Percentiles rank a stretch among this genome's conserved stretches.
Conservation (phyloP, 2,797 vertebrate genomes). For the Champsocephalus gunnari region DNA sequence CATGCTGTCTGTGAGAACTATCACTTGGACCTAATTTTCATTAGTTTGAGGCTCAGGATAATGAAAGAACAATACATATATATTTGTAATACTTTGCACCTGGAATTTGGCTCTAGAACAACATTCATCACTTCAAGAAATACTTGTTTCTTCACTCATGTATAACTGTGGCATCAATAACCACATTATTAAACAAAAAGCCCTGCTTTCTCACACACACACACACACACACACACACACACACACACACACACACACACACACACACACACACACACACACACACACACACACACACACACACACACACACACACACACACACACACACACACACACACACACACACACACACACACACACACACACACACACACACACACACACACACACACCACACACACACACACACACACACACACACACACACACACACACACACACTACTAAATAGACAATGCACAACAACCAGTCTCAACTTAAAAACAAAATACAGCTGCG, state of each 20-base stretch:
- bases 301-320: background rate
- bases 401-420: no score
- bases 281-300: no score
- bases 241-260: no score
- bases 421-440: background rate
- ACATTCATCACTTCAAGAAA: constrained; percentile 25
- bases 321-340: background rate
- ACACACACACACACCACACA: background rate
- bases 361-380: no score
- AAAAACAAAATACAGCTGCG: constrained; percentile 61
- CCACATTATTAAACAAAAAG: constrained; percentile 73
- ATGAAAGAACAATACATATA: no score
- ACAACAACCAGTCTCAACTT: constrained; percentile 21
- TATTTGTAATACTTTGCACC: background rate
- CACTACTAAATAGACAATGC: constrained; percentile 5
- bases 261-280: background rate
- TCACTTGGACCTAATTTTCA: background rate
- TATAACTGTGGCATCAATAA: constrained; percentile 47
- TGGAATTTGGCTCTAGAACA: constrained; percentile 9
- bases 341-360: no score
- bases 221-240: no score
- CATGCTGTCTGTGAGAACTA: background rate
- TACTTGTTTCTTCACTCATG: background rate
- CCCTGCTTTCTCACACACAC: constrained; percentile 44
- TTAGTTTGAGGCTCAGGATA: constrained; percentile 2